Evolutionary conservation across 92 coral and sea anemone genomes (phyloP), one percentile per base, ranked within the genome.

Genomic region (Umimayanthus kanabou): DNA sequence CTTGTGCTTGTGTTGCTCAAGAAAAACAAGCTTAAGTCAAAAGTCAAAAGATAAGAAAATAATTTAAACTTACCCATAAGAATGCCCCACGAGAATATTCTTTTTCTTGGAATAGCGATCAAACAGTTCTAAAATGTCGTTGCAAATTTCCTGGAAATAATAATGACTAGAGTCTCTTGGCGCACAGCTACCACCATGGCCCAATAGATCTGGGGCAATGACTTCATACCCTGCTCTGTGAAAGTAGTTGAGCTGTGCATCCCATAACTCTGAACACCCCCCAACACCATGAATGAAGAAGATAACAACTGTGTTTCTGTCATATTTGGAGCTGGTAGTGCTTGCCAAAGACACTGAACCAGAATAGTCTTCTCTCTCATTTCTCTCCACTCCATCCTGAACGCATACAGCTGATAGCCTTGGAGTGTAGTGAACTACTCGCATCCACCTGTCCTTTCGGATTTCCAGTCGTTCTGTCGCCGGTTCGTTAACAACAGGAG

Each of bases 231-330:
- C 99, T 6, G 96, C 96, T 72, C 86, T 89, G 74, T 88, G 88
- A 72, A 97, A 97, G 90, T 97, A 92, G 25, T 87, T 92, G 23
- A 97, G 87, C 89, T 97, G 99, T 79, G 94, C 96, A 39, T 92
- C 81, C 99, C 99, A 97, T 45, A 97, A 87, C 47, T 97, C 97
- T 9, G 99, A 94, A 82, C 98, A 89, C 0, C 99, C 99, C 50
- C 99, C 99, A 39, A 97, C 98, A 8, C 99, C 99, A 55, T 97
- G 99, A 33, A 97, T 90, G 69, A 97, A 97, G 88, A 97, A 97
- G 82, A 97, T 83, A 22, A 94, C 98, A 26, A 97, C 87, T 4
- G 91, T 82, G 80, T 89, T 93, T 67, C 86, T 90, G 57, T 88
- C 84, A 37, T 91, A 90, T 39, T 84, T 85, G 50, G 78, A 86